phyloP scores from a whole-genome alignment of 30 jellyfish, hydroid and myxozoan genomes.

The Sanderia malayensis region DNA sequence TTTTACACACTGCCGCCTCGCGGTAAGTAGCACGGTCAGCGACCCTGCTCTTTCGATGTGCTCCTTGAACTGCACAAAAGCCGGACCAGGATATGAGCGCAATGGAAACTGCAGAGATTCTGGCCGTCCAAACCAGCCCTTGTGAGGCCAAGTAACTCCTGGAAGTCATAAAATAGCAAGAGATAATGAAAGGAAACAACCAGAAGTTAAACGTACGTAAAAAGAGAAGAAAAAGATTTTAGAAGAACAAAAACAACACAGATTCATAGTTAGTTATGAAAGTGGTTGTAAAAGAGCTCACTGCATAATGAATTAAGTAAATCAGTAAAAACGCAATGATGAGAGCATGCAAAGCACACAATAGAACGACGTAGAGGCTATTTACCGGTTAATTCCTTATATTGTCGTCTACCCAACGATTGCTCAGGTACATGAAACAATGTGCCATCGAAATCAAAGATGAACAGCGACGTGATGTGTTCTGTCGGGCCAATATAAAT shows the following conservation, averaged over 20 bases:
- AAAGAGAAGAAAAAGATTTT: too few relatives aligned
- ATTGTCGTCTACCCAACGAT: conserved; percentile 70
- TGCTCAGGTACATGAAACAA: conserved; percentile 90
- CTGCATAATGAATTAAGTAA: too few relatives aligned
- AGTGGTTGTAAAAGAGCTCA: too few relatives aligned
- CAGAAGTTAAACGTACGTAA: too few relatives aligned
- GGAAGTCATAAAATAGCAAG: conserved; percentile 3
- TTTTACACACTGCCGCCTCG: conserved; percentile 66
- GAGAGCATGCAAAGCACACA: too few relatives aligned
- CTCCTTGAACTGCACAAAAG: conserved; percentile 61
- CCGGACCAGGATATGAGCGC: conserved; percentile 86
- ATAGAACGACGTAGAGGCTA: background rate
- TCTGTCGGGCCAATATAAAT: conserved; percentile 50
- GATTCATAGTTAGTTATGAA: too few relatives aligned
- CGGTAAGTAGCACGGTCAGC: conserved; percentile 70
- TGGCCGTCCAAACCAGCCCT: conserved; percentile 69
- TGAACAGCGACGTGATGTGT: conserved; percentile 42
- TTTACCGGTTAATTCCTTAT: conserved; percentile 66
- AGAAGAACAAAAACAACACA: too few relatives aligned
- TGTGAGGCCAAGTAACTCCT: conserved; percentile 96
- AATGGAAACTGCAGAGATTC: conserved; percentile 87
- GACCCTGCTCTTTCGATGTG: conserved; percentile 72
- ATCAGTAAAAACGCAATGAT: too few relatives aligned
- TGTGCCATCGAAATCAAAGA: conserved; percentile 95
- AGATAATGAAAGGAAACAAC: too few relatives aligned